A percentile compares a stretch with the other conserved stretches of the same genome.
phyloP scores from a whole-genome alignment of 2,888 invertebrate genomes.

The Pediacus dermestoides region DNA sequence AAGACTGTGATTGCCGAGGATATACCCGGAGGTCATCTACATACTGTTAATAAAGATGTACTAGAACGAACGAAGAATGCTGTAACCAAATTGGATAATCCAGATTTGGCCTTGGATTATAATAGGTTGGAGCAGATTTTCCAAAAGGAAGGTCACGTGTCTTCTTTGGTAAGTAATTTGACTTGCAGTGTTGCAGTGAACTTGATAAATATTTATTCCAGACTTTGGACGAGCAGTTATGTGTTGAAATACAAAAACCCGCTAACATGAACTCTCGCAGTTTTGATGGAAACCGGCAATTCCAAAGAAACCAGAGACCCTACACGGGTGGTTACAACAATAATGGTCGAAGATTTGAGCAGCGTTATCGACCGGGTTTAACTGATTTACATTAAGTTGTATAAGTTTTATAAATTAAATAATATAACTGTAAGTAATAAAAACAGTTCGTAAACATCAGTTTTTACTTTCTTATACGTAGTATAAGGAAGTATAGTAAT shows the following conservation, averaged over 20 bases:
- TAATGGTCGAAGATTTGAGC: neutral
- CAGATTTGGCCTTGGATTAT: constrained; percentile 57
- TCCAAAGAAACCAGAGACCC: constrained; percentile 4
- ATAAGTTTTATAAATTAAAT: too few species aligned
- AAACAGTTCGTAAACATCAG: too few species aligned
- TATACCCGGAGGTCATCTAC: constrained; percentile 48
- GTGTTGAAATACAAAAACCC: constrained; percentile 24
- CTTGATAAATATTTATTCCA: constrained; percentile 38
- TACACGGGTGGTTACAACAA: constrained; percentile 2
- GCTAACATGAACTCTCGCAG: constrained; percentile 7
- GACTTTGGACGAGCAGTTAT: constrained; percentile 48
- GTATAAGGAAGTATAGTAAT: too few species aligned
- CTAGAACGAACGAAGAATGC: constrained; percentile 53
- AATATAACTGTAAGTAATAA: neutral
- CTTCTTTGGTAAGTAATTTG: constrained; percentile 30
- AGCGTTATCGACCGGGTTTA: constrained; percentile 20
- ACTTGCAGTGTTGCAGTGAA: neutral
- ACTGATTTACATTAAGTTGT: constrained; percentile 21
- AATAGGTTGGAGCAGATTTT: constrained; percentile 56
- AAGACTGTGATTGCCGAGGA: constrained; percentile 58
- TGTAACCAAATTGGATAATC: constrained; percentile 51
- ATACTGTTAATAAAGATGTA: constrained; percentile 62
- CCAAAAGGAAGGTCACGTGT: constrained; percentile 53
- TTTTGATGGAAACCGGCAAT: too few species aligned
- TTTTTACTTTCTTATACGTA: too few species aligned